These are phyloP conservation scores for Alces alces DNA, from an alignment of 2,113 vertebrate species.

Conservation along the genomic window DNA sequence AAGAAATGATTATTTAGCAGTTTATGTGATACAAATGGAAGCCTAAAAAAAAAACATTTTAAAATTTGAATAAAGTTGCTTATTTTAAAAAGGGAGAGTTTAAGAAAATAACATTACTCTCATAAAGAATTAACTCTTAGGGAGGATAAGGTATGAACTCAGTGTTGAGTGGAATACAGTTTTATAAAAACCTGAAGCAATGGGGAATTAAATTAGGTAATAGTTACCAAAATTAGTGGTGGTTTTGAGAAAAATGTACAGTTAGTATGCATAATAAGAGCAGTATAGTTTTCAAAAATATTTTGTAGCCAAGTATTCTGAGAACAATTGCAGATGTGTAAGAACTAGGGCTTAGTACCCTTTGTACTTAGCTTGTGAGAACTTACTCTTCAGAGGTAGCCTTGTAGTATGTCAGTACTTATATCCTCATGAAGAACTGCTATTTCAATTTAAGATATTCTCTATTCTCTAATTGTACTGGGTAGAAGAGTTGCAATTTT, in stretches of 20 bases:
- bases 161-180: not conserved
- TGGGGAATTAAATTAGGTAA: not conserved
- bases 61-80: conserved; percentile 1
- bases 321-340: not conserved
- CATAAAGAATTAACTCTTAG: not conserved
- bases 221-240: not conserved
- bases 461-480: not conserved
- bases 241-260: not conserved
- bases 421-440: not conserved
- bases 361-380: not conserved
- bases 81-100: not conserved
- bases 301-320: not conserved
- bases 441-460: conserved; percentile 4
- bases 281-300: not conserved
- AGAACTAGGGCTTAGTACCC: not conserved
- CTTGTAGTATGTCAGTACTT: not conserved
- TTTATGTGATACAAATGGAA: conserved; percentile 28
- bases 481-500: not conserved
- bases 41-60: not conserved
- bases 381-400: not conserved
- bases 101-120: not conserved
- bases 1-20: conserved; percentile 45
- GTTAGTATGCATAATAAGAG: not conserved
- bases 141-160: not conserved
- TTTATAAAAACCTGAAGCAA: not conserved